Evolutionary conservation across 2,888 invertebrate genomes (phyloP).

Genomic region (Pristionchus exspectatus): DNA sequence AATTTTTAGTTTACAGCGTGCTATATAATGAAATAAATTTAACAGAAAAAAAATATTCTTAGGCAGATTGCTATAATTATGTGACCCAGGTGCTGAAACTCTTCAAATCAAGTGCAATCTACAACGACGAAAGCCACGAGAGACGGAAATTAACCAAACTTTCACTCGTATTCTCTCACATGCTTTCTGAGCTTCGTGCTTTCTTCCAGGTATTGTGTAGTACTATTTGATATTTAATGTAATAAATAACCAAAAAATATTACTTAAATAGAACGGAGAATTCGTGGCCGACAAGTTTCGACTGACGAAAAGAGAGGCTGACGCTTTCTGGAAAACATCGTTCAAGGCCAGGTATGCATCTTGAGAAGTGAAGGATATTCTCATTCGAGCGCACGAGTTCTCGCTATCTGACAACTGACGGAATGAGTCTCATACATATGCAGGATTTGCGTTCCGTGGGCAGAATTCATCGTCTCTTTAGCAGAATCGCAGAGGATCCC

Average conservation of each 20-base stretch:
- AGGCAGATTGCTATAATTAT: background rate
- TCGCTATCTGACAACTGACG: too few species aligned
- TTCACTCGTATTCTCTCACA: constrained; percentile 98
- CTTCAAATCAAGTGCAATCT: constrained; percentile 88
- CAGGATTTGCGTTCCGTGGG: constrained; percentile 68
- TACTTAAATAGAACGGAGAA: constrained; percentile 92
- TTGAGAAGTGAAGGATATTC: background rate
- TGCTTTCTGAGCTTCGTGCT: constrained; percentile 91
- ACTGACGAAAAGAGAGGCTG: constrained; percentile 97
- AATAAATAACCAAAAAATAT: too few species aligned
- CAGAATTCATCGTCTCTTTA: constrained; percentile 59
- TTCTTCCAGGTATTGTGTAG: constrained; percentile 82
- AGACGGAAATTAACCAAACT: constrained; percentile 96
- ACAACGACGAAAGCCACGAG: constrained; percentile 95
- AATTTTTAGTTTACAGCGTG: too few species aligned
- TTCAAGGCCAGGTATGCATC: constrained; percentile 82
- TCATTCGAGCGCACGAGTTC: background rate
- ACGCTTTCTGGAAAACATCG: constrained; percentile 96
- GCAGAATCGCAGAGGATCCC: constrained; percentile 19
- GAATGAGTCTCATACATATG: constrained; percentile 19
- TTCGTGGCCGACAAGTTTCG: constrained; percentile 93
- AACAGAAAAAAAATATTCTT: background rate
- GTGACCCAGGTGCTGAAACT: constrained; percentile 86
- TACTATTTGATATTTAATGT: constrained; percentile 81
- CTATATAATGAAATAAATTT: too few species aligned